phyloP scores from a whole-genome alignment of 2,888 invertebrate species.

The Pedicia rivosa region DNA sequence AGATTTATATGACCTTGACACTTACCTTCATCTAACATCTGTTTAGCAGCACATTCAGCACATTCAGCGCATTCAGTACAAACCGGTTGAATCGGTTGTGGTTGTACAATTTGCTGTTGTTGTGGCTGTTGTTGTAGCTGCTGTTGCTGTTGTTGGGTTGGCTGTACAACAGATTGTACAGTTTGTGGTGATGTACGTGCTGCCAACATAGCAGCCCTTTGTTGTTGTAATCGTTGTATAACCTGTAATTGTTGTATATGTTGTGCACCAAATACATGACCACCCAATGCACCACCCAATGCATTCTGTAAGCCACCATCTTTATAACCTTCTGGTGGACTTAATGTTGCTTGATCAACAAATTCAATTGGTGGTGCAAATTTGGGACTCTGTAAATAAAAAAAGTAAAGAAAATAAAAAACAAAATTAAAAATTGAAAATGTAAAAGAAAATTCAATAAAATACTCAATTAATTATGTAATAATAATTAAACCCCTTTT shows the following conservation, averaged over 20 bases:
- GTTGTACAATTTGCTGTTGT: slow-evolving; percentile 9
- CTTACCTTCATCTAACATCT: slow-evolving; percentile 12
- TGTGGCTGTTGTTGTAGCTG: slow-evolving; percentile 11
- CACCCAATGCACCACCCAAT: slow-evolving; percentile 40
- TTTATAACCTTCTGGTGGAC: slow-evolving; percentile 84
- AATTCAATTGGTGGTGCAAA: slow-evolving; percentile 55
- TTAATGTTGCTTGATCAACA: slow-evolving; percentile 68
- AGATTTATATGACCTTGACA: too few species aligned
- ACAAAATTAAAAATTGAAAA: too few species aligned
- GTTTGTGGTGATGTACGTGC: slow-evolving; percentile 14
- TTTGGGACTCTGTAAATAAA: slow-evolving; percentile 33
- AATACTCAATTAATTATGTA: too few species aligned
- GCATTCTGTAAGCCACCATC: slow-evolving; percentile 56
- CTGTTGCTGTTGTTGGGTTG: slow-evolving; percentile 10
- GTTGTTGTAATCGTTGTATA: slow-evolving; percentile 44
- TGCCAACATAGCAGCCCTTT: slow-evolving; percentile 36
- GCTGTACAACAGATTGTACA: not conserved
- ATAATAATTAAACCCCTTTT: too few species aligned
- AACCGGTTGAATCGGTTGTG: slow-evolving; percentile 14
- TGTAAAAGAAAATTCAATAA: too few species aligned
- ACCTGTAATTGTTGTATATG: slow-evolving; percentile 44
- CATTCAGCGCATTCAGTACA: slow-evolving; percentile 32
- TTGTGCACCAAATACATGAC: slow-evolving; percentile 48
- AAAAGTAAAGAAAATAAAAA: slow-evolving; percentile 1
- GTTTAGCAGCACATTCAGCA: slow-evolving; percentile 30